phyloP scores from a whole-genome alignment of 2,888 invertebrate genomes.

The Netelia fuscicornis region DNA sequence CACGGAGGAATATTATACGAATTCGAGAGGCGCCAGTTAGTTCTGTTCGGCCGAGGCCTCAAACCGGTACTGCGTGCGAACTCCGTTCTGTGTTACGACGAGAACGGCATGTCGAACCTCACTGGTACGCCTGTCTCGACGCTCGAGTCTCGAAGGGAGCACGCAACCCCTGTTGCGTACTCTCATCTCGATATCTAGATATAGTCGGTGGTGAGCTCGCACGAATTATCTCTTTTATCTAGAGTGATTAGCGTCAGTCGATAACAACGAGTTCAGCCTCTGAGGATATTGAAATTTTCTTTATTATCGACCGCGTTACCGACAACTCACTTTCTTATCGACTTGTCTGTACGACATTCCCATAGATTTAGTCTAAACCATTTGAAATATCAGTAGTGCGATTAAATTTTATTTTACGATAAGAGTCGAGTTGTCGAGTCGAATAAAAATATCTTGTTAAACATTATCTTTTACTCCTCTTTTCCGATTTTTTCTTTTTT shows the following conservation, averaged over 20 bases:
- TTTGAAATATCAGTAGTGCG: too few species aligned
- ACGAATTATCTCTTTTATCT: conserved; percentile 2
- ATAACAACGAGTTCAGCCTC: background rate
- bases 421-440: too few species aligned
- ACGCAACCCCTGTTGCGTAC: conserved; percentile 54
- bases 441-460: background rate
- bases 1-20: conserved; percentile 40
- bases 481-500: conserved; percentile 74
- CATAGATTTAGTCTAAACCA: too few species aligned
- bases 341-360: too few species aligned
- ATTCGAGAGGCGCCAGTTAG: conserved; percentile 63
- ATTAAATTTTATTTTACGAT: too few species aligned
- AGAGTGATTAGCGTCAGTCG: conserved; percentile 8
- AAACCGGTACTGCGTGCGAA: conserved; percentile 77
- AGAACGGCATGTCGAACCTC: conserved; percentile 80
- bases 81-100: conserved; percentile 75
- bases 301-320: background rate
- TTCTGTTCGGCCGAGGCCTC: conserved; percentile 71
- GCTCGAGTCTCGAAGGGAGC: conserved; percentile 52
- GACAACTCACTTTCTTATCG: too few species aligned
- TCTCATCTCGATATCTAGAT: conserved; percentile 68
- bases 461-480: conserved; percentile 64
- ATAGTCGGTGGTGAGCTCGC: conserved; percentile 11
- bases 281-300: background rate
- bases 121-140: conserved; percentile 68